Conservation (phyloP, 2,888 invertebrate species). For the Caenorhabditis virilis region DNA sequence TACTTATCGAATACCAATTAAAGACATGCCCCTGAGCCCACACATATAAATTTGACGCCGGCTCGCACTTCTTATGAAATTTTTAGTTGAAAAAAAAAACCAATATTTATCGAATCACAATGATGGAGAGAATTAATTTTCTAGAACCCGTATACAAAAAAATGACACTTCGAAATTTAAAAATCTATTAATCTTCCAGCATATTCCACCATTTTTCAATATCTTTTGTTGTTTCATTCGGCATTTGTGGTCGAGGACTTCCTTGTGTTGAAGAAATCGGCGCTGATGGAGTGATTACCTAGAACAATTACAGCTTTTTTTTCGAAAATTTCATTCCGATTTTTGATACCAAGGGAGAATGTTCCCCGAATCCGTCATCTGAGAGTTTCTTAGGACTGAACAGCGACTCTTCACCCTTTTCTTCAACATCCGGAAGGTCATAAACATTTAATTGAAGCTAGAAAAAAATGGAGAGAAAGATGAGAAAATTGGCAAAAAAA, state of each 20-base stretch:
- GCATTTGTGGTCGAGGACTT: slow-evolving; percentile 27
- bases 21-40: too few relatives aligned
- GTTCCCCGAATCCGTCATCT: slow-evolving; percentile 25
- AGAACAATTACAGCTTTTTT: too few relatives aligned
- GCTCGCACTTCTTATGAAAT: too few relatives aligned
- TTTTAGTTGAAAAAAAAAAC: too few relatives aligned
- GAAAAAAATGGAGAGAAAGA: slow-evolving; percentile 1
- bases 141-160: too few relatives aligned
- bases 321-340: too few relatives aligned
- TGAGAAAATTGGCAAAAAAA: slow-evolving; percentile 2
- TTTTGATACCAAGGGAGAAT: slow-evolving; percentile 29
- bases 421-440: slow-evolving; percentile 63
- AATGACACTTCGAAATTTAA: too few relatives aligned
- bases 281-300: slow-evolving; percentile 30
- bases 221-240: slow-evolving; percentile 33
- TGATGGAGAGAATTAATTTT: too few relatives aligned
- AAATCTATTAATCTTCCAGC: slow-evolving; percentile 9
- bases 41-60: too few relatives aligned
- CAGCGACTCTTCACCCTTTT: slow-evolving; percentile 56
- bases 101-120: too few relatives aligned
- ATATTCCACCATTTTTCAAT: slow-evolving; percentile 38
- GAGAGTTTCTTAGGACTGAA: slow-evolving; percentile 41
- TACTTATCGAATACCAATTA: too few relatives aligned
- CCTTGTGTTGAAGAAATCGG: slow-evolving; percentile 26
- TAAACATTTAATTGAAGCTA: slow-evolving; percentile 60